Evolutionary conservation across 2,797 vertebrate genomes (phyloP).

Genomic region (Fistularia commersonii): DNA sequence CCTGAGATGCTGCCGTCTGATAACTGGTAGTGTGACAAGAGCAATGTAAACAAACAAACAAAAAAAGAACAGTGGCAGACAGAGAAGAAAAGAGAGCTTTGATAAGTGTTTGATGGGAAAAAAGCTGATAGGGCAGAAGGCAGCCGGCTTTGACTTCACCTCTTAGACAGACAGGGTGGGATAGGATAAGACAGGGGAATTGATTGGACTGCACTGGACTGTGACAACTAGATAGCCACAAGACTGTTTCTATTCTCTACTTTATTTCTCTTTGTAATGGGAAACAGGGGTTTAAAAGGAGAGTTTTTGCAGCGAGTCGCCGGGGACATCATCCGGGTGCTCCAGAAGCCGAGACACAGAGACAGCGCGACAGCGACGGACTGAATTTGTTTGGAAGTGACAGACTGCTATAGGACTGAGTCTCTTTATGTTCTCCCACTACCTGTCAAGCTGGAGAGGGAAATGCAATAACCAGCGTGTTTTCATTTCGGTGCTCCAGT

Average conservation of each 20-base stretch:
- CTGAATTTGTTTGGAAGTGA: constrained; percentile 40
- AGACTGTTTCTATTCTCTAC: constrained; percentile 30
- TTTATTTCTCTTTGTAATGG: constrained; percentile 22
- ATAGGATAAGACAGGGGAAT: constrained; percentile 23
- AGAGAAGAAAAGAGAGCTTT: constrained; percentile 41
- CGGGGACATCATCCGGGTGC: constrained; percentile 34
- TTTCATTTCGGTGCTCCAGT: constrained; percentile 31
- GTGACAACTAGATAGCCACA: constrained; percentile 37
- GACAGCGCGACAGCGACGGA: constrained; percentile 38
- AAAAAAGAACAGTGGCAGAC: constrained; percentile 19
- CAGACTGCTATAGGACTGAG: constrained; percentile 15
- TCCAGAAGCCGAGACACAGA: constrained; percentile 36
- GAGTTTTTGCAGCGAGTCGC: constrained; percentile 13
- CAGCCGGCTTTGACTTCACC: constrained; percentile 42
- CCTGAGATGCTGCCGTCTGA: constrained; percentile 48
- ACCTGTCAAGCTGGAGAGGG: constrained; percentile 33
- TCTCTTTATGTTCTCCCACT: constrained; percentile 34
- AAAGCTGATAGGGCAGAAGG: constrained; percentile 42
- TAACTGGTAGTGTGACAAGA: constrained; percentile 49
- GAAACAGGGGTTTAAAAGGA: constrained; percentile 18
- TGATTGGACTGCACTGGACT: constrained; percentile 50
- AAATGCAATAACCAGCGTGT: constrained; percentile 27
- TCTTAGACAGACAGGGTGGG: constrained; percentile 25
- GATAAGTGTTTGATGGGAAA: constrained; percentile 55
- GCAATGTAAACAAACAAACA: constrained; percentile 42